Conservation (phyloP, 2,113 vertebrate species). For the Pteruthius melanotis region DNA sequence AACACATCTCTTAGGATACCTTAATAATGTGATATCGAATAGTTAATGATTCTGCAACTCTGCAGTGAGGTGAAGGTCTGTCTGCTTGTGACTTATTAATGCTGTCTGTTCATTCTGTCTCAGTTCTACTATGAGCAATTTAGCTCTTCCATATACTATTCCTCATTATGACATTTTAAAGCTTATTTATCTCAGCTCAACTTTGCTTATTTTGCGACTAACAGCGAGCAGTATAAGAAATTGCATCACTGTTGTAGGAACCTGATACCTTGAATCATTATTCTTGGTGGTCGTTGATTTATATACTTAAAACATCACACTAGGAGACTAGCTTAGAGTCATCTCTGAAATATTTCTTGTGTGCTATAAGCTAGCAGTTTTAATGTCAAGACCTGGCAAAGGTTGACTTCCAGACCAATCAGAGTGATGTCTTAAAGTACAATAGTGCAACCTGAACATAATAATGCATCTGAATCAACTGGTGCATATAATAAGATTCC, state of each 20-base stretch:
- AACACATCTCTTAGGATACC: background rate
- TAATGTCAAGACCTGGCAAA: background rate
- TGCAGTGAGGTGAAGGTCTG: background rate
- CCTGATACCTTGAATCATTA: background rate
- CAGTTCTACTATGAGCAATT: background rate
- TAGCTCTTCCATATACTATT: background rate
- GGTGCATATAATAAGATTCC: background rate
- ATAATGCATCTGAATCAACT: background rate
- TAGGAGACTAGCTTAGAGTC: background rate
- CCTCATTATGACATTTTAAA: background rate
- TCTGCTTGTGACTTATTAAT: background rate
- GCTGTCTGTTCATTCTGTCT: background rate
- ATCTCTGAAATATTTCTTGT: background rate
- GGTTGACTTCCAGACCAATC: background rate
- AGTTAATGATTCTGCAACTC: background rate
- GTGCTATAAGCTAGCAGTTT: background rate
- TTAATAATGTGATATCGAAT: background rate
- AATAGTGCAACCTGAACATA: background rate
- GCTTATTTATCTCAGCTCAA: background rate
- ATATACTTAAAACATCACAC: background rate
- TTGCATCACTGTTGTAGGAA: background rate
- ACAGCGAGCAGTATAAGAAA: background rate
- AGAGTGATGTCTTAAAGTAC: background rate
- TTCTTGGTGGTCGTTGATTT: background rate
- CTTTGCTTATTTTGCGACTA: conserved; percentile 16